A percentile compares a stretch with the other conserved stretches of the same genome.
These are phyloP conservation scores for Scaptomyza reducta DNA, from an alignment of 2,888 invertebrate genomes.

Conservation along the genomic window DNA sequence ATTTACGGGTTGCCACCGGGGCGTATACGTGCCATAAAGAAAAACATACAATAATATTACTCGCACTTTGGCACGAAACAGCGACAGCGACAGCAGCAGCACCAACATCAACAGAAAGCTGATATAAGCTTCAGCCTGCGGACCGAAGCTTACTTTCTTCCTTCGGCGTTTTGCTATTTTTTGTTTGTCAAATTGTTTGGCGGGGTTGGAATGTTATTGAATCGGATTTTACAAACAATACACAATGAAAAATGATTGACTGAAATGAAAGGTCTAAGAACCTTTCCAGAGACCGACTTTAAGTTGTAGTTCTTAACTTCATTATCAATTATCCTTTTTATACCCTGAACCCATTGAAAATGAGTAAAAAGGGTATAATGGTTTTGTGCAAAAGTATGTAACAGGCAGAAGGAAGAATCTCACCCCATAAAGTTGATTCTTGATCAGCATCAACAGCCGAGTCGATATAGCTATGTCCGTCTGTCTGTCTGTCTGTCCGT, in stretches of 20 bases:
- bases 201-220: not conserved
- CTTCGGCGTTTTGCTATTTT: not conserved
- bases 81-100: not conserved
- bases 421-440: too few species aligned
- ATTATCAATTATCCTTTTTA: too few species aligned
- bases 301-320: too few species aligned
- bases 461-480: too few species aligned
- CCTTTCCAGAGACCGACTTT: too few species aligned
- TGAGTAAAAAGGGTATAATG: too few species aligned
- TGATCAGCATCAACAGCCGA: too few species aligned
- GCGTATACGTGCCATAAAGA: slow-evolving; percentile 71
- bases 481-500: too few species aligned
- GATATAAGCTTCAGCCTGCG: slow-evolving; percentile 6
- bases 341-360: too few species aligned
- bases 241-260: not conserved
- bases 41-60: slow-evolving; percentile 59
- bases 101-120: not conserved
- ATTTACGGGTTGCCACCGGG: slow-evolving; percentile 60
- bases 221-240: not conserved
- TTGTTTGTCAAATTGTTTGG: slow-evolving; percentile 32
- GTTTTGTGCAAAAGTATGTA: too few species aligned
- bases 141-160: slow-evolving; percentile 3
- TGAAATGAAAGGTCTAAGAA: not conserved
- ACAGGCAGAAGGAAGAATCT: too few species aligned
- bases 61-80: slow-evolving; percentile 39